Conservation (phyloP, 2,888 invertebrate genomes). For the Escarpia spicata region DNA sequence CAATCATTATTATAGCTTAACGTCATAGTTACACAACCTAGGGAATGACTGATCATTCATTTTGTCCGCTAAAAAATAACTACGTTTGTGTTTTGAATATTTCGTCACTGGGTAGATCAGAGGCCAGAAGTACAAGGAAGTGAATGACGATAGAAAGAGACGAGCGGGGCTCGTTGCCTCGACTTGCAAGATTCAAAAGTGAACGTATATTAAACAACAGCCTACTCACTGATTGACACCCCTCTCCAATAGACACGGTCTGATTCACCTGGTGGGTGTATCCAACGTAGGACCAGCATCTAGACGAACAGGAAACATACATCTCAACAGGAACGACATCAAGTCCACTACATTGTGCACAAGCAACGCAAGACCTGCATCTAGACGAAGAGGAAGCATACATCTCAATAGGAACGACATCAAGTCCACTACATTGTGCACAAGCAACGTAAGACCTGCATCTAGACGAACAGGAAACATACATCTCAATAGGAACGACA, state of each 20-base stretch:
- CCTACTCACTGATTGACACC: conserved; percentile 48
- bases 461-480: conserved; percentile 34
- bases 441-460: conserved; percentile 53
- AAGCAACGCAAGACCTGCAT: neutral
- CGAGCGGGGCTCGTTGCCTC: no score
- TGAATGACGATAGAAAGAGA: no score
- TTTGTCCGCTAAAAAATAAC: no score
- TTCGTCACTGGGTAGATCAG: no score
- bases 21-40: no score
- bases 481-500: neutral
- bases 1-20: no score
- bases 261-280: conserved; percentile 46
- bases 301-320: conserved; percentile 27
- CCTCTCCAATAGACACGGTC: conserved; percentile 51
- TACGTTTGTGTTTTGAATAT: no score
- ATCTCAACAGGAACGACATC: neutral
- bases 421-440: no score
- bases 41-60: no score
- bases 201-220: neutral
- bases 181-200: no score
- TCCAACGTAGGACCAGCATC: conserved; percentile 53
- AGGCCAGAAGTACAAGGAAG: no score
- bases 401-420: neutral
- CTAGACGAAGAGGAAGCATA: neutral
- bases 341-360: no score